phyloP scores from a whole-genome alignment of 2,113 vertebrate species.

The Campylomormyrus numenius region DNA sequence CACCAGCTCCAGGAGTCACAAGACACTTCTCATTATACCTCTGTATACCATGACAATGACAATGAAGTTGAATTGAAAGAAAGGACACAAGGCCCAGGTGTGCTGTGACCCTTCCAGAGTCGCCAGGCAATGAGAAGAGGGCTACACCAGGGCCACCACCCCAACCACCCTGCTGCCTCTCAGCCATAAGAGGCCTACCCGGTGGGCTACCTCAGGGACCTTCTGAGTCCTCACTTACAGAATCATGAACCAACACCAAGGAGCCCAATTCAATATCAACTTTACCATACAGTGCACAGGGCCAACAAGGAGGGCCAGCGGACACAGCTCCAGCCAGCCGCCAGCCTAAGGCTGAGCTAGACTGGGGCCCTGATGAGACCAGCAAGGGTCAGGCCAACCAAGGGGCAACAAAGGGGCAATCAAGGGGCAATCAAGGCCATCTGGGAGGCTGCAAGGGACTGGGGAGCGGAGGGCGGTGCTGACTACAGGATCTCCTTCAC shows the following conservation, averaged over 20 bases:
- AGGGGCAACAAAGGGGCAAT: not conserved
- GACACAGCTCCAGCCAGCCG: not conserved
- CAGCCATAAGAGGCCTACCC: not conserved
- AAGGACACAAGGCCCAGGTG: not conserved
- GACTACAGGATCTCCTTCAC: not conserved
- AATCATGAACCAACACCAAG: not conserved
- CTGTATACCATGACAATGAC: not conserved
- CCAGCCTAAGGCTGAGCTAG: not conserved
- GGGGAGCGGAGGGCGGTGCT: not conserved
- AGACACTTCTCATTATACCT: not conserved
- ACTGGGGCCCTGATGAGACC: not conserved
- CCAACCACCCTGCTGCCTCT: not conserved
- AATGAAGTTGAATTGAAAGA: not conserved
- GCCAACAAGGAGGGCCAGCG: not conserved
- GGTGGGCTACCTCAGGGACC: not conserved
- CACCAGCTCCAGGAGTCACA: not conserved
- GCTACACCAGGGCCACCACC: not conserved
- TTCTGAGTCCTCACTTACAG: not conserved
- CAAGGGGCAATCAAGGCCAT: not conserved
- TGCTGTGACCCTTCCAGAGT: not conserved
- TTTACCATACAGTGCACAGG: not conserved
- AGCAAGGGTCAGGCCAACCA: not conserved
- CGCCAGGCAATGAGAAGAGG: not conserved
- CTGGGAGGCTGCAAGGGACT: not conserved
- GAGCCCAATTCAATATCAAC: not conserved